Evolutionary conservation across 2,113 vertebrate genomes (phyloP), one percentile per base, ranked within the genome.

Genomic region (Andinoacara biseriatus): DNA sequence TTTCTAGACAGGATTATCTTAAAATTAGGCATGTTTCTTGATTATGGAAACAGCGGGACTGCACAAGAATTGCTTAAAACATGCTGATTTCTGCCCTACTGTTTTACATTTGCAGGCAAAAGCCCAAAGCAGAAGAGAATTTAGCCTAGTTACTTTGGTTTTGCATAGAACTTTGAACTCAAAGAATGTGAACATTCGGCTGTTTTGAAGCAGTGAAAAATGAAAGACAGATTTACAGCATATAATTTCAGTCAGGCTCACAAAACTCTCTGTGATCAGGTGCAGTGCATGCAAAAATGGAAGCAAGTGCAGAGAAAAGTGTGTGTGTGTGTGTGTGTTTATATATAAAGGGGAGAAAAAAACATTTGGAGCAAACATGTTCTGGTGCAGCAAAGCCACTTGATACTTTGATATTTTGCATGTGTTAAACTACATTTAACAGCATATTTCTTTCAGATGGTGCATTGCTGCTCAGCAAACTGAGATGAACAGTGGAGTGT

Each of bases 401-500:
- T 13, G 7, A 63, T 82, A 62, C 84, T 89, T 89, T 89, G 87
- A 63, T 82, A 62, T 86, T 89, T 89, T 89, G 87, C 86, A 81
- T 85, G 79, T 82, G 63, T 86, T 85, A 52, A 75, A 89, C 29
- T 72, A 72, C 24, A 75, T 89, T 88, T 76, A 82, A 78, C 78
- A 31, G 74, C 54, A 56, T 60, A 89, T 83, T 86, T 90, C 81
- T 83, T 84, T 75, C 18, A n/a, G 77, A 43, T 78, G 78, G 58
- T 33, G 89, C 67, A 60, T 57, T 65, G 76, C 65, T 86, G 86
- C 88, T 79, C 26, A 18, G 87, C 85, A 89, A 82, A 72, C 78
- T 63, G 85, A 91, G 88, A 91, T 91, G 87, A 94, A 92, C 85
- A 90, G 74, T 61, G 82, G 86, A 89, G 89, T 86, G 83, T 90